Base-by-base conservation (phyloP, 2,888 invertebrate genomes). In the Deilephila porcellus region DNA sequence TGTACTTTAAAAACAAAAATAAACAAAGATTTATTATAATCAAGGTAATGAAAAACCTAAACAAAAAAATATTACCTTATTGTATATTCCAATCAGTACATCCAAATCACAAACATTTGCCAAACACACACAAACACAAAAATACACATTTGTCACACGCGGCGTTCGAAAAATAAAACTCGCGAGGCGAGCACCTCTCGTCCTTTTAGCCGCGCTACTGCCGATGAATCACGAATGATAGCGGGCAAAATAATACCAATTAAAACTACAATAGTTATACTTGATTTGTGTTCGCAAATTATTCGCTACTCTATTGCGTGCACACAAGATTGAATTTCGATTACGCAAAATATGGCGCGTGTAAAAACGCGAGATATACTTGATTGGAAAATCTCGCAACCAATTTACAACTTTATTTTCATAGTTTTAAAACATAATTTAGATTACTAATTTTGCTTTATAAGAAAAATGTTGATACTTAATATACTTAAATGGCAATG, bases 171-270 rank as follows among this genome's bases (percentile, higher is more conserved):
- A 86, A 86, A 86, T 76, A 80, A 83, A 83, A 75, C 80, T 83
- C 83, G 82, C 85, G 83, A 84, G 82, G 79, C 88, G 88, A 82
- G 87, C 90, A 85, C 77, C 83, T 83, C 83, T 83, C 87, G 85
- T 85, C 83, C 86, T 84, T 86, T 81, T 85, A 83, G 85, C 86
- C 85, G 86, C 87, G 84, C 87, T 83, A 92, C 93, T 91, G 91
- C 85, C 89, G 83, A 88, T 93, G 93, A 93, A 87, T 93, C 93
- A 93, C 89, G 84, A 90, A 91, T 59, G 56, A 64, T 64, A 70
- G 88, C 87, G 90, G 88, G 92, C 91, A 90, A 93, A 91, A 93
- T 93, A 92, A 88, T 87, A 91, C 90, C 91, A 93, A 93, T 93
- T 93, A 93, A 90, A 85, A 84, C 84, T 71, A 73, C 73, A 72